Base-by-base conservation (phyloP, 2,113 vertebrate species). In the Anguilla rostrata region DNA sequence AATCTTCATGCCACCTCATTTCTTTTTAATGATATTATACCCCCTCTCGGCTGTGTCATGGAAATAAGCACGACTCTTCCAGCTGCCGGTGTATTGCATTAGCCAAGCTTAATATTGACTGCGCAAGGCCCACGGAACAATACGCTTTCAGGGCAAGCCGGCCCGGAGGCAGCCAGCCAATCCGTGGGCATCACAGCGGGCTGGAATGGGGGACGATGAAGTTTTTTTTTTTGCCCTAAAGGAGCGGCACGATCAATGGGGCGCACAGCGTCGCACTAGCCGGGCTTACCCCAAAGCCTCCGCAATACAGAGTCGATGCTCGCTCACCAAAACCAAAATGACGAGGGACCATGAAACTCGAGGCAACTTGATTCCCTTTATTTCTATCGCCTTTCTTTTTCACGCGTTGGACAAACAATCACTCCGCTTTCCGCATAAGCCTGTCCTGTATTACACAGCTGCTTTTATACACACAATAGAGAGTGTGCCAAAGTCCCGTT, bases 11-110 rank as follows among this genome's bases (percentile, higher is more conserved):
- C 95, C 95, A 96, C 94, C 95, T 96, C 95, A 96, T 96, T 95
- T 96, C 94, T 94, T 94, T 95, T 95, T 96, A 96, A 96, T 96
- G 94, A 95, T 94, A 96, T 96, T 96, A 96, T 92, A 94, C 94
- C 94, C 94, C 92, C 93, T 86, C 91, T 94, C 87, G 92, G 92
- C 95, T 95, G 94, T 96, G 94, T 96, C 95, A 96, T 96, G 95
- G 94, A 95, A 96, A 96, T 96, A 95, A 94, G 93, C 91, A 87
- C 88, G 92, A 93, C 93, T 93, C 93, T 94, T 95, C 94, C 95
- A 96, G 95, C 95, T 96, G 95, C 95, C 94, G 94, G 91, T 91
- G 94, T 93, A 96, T 95, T 95, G 95, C 95, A 96, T 96, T 96
- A 96, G 94, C 93, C 93, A 91, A 94, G 94, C 95, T 96, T 96